These are phyloP conservation scores for Tautogolabrus adspersus DNA, from an alignment of 2,113 vertebrate species.

Conservation along the genomic window DNA sequence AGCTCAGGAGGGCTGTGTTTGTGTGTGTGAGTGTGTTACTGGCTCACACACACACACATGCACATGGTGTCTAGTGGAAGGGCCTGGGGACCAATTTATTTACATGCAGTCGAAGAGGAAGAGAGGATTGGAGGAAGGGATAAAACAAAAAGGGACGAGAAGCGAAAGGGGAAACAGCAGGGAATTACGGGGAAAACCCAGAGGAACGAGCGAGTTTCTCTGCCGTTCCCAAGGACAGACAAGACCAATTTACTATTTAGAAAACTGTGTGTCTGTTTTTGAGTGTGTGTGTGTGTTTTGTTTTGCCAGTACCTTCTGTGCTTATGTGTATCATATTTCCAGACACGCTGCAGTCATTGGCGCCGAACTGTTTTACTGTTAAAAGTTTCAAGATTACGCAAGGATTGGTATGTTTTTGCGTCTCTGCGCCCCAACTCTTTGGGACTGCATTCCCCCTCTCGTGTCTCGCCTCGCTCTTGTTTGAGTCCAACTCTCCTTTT, in stretches of 20 bases:
- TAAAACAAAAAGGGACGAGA: conserved; percentile 61
- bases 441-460: no score
- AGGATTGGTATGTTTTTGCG: background rate
- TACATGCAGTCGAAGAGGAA: conserved; percentile 79
- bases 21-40: conserved; percentile 8
- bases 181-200: conserved; percentile 72
- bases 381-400: conserved; percentile 8
- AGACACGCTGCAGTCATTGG: conserved; percentile 34
- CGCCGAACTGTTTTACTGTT: conserved; percentile 32
- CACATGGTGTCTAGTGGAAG: conserved; percentile 42
- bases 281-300: conserved; percentile 34
- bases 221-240: conserved; percentile 62
- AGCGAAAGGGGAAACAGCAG: conserved; percentile 57
- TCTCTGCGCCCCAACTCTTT: no score
- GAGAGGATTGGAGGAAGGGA: conserved; percentile 53
- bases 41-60: conserved; percentile 10
- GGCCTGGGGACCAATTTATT: conserved; percentile 84
- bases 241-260: conserved; percentile 64
- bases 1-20: conserved; percentile 57
- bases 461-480: no score
- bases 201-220: conserved; percentile 57
- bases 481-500: no score
- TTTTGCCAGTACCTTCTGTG: conserved; percentile 27
- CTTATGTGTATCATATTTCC: conserved; percentile 31
- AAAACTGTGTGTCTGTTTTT: conserved; percentile 34